Evolutionary conservation across 2,797 vertebrate genomes (phyloP).

Genomic region (Serranus cabrilla): DNA sequence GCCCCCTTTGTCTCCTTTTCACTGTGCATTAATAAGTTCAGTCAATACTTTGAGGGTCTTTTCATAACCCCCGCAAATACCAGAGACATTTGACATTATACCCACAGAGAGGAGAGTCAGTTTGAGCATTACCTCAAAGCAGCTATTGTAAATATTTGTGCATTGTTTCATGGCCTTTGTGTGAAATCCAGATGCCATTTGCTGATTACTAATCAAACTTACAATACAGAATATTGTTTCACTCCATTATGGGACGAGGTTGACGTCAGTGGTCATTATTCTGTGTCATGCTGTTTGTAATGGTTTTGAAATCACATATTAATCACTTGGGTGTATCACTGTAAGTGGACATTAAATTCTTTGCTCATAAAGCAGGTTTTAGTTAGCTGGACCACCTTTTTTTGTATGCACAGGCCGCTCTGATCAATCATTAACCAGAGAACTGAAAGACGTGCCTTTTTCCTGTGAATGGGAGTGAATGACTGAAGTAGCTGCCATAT

Average conservation of each 20-base stretch:
- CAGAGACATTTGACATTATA: constrained; percentile 58
- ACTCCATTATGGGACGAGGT: constrained; percentile 14
- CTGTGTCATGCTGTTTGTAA: constrained; percentile 36
- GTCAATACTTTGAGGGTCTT: constrained; percentile 46
- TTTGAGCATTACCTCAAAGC: constrained; percentile 57
- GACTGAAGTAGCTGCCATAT: not conserved
- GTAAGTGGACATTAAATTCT: constrained; percentile 45
- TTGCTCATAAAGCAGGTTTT: constrained; percentile 30
- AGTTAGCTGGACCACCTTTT: constrained; percentile 27
- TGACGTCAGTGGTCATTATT: constrained; percentile 67
- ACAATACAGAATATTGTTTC: constrained; percentile 56
- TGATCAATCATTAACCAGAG: constrained; percentile 76
- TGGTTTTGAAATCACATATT: constrained; percentile 51
- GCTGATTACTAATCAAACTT: constrained; percentile 43
- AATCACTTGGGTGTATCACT: constrained; percentile 59
- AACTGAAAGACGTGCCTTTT: constrained; percentile 43
- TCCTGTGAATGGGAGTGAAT: constrained; percentile 39
- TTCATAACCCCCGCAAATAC: constrained; percentile 65
- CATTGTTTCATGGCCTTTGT: constrained; percentile 58
- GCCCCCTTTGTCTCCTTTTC: constrained; percentile 66
- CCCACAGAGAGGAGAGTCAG: constrained; percentile 40
- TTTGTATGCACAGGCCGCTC: constrained; percentile 40
- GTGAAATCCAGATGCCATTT: constrained; percentile 37
- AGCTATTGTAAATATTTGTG: constrained; percentile 69
- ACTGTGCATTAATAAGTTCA: constrained; percentile 60